Evolutionary conservation across 2,797 vertebrate species (phyloP).

Genomic region (Leuciscus waleckii): DNA sequence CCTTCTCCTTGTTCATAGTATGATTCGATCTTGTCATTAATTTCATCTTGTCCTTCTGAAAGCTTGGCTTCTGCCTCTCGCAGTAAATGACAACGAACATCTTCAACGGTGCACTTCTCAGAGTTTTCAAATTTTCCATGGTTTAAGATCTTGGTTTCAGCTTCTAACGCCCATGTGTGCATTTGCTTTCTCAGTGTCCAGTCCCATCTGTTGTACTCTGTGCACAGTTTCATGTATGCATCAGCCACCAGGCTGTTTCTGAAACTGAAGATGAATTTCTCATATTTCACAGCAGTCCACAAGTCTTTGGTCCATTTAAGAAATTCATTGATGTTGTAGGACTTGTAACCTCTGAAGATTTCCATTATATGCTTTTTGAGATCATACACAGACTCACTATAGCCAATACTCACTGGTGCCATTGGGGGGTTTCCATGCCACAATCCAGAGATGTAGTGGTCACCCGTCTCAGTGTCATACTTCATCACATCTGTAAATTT

Average conservation of each 20-base stretch:
- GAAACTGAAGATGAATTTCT: constrained; percentile 65
- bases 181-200: constrained; percentile 67
- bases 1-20: constrained; percentile 52
- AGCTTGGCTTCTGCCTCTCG: not conserved
- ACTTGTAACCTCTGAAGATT: constrained; percentile 59
- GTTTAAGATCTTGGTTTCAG: constrained; percentile 66
- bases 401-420: constrained; percentile 80
- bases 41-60: not conserved
- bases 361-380: constrained; percentile 72
- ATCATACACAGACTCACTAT: constrained; percentile 75
- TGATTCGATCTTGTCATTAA: constrained; percentile 10
- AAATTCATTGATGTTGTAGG: constrained; percentile 66
- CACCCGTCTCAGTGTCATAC: not conserved
- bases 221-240: constrained; percentile 57
- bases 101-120: not conserved
- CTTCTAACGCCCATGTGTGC: constrained; percentile 57
- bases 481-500: not conserved
- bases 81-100: not conserved
- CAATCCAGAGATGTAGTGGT: constrained; percentile 75
- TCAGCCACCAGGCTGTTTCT: constrained; percentile 65
- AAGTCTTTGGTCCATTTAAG: constrained; percentile 68
- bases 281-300: constrained; percentile 64
- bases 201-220: constrained; percentile 55
- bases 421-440: constrained; percentile 83
- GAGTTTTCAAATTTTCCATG: not conserved